phyloP scores from a whole-genome alignment of 2,797 vertebrate species.

The Malacoraja senta region DNA sequence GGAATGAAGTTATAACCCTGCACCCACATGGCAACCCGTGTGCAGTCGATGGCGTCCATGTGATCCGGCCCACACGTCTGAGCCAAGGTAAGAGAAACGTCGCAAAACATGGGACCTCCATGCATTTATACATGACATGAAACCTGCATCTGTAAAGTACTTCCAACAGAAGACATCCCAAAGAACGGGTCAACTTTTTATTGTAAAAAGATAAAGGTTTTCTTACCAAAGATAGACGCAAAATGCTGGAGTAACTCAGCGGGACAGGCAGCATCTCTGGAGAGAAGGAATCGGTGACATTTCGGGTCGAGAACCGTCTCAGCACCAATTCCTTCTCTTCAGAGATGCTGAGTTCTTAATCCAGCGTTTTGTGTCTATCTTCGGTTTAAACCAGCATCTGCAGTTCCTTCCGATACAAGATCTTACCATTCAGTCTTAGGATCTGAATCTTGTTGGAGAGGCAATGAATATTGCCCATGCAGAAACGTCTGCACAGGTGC shows the following conservation, averaged over 20 bases:
- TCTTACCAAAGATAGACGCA: background rate
- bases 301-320: no score
- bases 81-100: conserved; percentile 73
- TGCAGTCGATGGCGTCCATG: conserved; percentile 65
- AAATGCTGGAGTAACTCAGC: no score
- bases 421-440: background rate
- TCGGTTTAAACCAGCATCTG: no score
- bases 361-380: no score
- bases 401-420: no score
- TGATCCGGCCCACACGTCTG: conserved; percentile 69
- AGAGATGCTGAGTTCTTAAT: no score
- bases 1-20: conserved; percentile 67
- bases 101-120: background rate
- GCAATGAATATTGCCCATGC: background rate
- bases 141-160: background rate
- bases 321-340: no score
- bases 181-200: background rate
- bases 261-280: no score
- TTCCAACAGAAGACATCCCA: background rate
- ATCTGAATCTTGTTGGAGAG: background rate
- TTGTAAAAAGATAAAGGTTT: background rate
- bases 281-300: no score
- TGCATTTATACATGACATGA: background rate
- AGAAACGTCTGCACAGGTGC: no score
- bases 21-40: conserved; percentile 83